These are phyloP conservation scores for Synergus laeviventris DNA, from an alignment of 2,888 invertebrate genomes.

Conservation along the genomic window DNA sequence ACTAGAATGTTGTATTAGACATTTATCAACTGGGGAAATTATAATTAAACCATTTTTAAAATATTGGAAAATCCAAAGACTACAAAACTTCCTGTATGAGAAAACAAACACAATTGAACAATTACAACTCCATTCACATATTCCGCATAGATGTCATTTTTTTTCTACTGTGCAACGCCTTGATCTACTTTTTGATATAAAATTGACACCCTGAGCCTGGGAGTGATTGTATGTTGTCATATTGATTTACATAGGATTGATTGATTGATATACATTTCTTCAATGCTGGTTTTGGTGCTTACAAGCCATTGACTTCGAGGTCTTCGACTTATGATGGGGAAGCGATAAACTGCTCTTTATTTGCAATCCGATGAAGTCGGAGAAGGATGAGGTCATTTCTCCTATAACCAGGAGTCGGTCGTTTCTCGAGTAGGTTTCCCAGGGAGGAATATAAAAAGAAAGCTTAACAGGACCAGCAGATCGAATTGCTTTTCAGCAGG, in stretches of 20 bases:
- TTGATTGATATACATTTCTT: slow-evolving; percentile 2
- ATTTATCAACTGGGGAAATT: too few species aligned
- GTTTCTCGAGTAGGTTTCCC: slow-evolving; percentile 49
- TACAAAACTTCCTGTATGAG: too few species aligned
- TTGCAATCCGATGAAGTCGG: slow-evolving; percentile 45
- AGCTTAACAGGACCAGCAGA: slow-evolving; percentile 60
- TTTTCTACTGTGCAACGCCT: too few species aligned
- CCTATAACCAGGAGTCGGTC: slow-evolving; percentile 40
- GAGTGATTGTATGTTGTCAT: background rate
- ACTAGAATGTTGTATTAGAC: too few species aligned
- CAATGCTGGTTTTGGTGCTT: background rate
- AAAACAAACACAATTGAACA: too few species aligned
- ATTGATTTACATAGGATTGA: background rate
- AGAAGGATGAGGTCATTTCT: slow-evolving; percentile 52
- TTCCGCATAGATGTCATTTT: too few species aligned
- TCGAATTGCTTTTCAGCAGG: slow-evolving; percentile 69
- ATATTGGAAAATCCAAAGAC: too few species aligned
- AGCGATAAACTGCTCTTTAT: slow-evolving; percentile 49
- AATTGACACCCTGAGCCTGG: background rate
- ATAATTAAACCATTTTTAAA: too few species aligned
- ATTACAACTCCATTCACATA: too few species aligned
- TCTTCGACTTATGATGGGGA: slow-evolving; percentile 40
- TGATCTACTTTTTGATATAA: too few species aligned
- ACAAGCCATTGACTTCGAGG: slow-evolving; percentile 1
- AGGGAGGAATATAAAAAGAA: slow-evolving; percentile 49